phyloP scores from a whole-genome alignment of 1,140 invertebrate genomes.

The Hyles vespertilio region DNA sequence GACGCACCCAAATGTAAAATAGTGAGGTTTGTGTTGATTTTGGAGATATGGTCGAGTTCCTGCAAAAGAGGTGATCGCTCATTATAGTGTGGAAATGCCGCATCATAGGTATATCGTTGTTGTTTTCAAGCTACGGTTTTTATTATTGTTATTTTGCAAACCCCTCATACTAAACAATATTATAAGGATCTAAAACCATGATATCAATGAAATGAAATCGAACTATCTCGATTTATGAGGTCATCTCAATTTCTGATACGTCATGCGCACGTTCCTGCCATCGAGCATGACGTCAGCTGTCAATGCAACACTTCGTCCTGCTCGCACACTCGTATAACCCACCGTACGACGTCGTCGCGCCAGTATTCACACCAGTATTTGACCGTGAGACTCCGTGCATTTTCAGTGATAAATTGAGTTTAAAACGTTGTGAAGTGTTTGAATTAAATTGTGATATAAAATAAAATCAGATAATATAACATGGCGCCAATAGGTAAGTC shows the following conservation, averaged over 20 bases:
- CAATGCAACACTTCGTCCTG: constrained; percentile 25
- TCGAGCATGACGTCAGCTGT: constrained; percentile 46
- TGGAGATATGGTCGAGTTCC: constrained; percentile 79
- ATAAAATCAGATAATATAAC: neutral
- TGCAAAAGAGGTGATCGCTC: constrained; percentile 52
- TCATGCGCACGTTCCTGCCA: constrained; percentile 15
- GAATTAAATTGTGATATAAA: constrained; percentile 4
- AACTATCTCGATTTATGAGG: constrained; percentile 1
- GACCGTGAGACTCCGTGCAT: constrained; percentile 26
- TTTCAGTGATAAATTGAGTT: constrained; percentile 13
- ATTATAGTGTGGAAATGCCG: too few species aligned
- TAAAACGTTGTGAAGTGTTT: constrained; percentile 10
- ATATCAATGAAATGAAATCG: neutral
- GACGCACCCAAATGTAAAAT: constrained; percentile 81
- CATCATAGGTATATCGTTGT: too few species aligned
- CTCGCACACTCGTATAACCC: constrained; percentile 29
- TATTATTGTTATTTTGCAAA: too few species aligned
- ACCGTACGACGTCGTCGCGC: constrained; percentile 14
- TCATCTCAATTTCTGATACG: constrained; percentile 16
- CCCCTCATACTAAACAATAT: too few species aligned
- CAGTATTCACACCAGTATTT: constrained; percentile 29
- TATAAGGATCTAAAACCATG: too few species aligned
- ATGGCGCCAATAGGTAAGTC: constrained; percentile 69
- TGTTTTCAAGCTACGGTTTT: too few species aligned
- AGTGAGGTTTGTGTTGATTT: constrained; percentile 78